Percentiles rank a stretch among this genome's conserved stretches.
These are phyloP conservation scores for Papilio demoleus DNA, from an alignment of 2,888 invertebrate genomes.

Conservation along the genomic window DNA sequence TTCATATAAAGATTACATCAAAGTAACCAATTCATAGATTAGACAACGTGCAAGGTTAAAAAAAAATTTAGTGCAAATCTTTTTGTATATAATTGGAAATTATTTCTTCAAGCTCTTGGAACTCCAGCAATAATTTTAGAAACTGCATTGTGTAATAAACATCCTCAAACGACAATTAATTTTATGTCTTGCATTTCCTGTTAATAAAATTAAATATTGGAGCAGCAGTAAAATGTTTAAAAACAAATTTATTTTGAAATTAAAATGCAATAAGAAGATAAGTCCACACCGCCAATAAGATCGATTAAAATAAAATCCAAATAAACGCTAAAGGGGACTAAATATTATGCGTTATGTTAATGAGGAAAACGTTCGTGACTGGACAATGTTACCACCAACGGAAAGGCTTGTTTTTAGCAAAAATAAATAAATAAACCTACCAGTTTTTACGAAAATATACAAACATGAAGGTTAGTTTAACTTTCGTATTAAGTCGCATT, in stretches of 20 bases:
- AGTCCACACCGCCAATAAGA: neutral
- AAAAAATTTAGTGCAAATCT: too few relatives aligned
- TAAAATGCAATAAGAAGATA: neutral
- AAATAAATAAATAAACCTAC: neutral
- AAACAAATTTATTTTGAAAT: neutral
- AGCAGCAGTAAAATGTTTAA: neutral
- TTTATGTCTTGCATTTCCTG: slow-evolving; percentile 10
- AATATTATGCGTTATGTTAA: slow-evolving; percentile 51
- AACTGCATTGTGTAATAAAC: neutral
- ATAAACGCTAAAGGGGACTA: slow-evolving; percentile 37
- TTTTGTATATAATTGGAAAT: too few relatives aligned
- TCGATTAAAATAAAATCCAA: slow-evolving; percentile 36
- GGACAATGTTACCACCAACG: slow-evolving; percentile 47
- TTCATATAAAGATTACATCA: too few relatives aligned
- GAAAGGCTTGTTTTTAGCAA: slow-evolving; percentile 7
- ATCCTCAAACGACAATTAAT: neutral
- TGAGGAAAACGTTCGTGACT: slow-evolving; percentile 57
- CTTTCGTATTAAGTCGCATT: too few relatives aligned
- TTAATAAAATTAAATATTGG: neutral
- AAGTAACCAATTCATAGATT: too few relatives aligned
- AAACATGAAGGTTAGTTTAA: neutral
- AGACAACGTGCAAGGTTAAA: too few relatives aligned
- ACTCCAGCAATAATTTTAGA: too few relatives aligned
- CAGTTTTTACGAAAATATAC: neutral
- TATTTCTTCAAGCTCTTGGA: too few relatives aligned